phyloP scores from a whole-genome alignment of 2,113 vertebrate species.

The Prionailurus viverrinus region DNA sequence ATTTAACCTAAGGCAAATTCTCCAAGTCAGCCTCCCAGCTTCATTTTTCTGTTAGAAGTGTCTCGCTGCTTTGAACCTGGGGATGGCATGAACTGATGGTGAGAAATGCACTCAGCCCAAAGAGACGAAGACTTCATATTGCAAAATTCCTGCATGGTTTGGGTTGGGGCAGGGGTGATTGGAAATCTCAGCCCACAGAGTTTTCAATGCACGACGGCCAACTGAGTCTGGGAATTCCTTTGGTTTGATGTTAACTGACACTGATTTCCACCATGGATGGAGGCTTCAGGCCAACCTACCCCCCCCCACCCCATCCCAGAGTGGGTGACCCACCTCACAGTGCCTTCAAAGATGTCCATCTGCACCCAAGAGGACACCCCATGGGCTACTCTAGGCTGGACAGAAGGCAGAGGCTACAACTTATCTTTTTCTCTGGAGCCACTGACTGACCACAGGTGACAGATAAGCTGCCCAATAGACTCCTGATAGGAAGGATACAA shows the following conservation, averaged over 20 bases:
- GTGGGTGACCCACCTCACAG: not conserved
- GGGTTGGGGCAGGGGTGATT: rapidly evolving
- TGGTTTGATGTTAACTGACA: not conserved
- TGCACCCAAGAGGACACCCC: not conserved
- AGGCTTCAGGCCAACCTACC: not conserved
- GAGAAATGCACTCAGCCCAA: not conserved
- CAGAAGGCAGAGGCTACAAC: not conserved
- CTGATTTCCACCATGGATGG: not conserved
- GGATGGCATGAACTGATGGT: not conserved
- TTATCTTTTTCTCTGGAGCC: not conserved
- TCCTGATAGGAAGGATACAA: not conserved
- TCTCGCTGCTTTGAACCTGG: not conserved
- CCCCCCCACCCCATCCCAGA: not conserved
- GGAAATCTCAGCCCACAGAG: not conserved
- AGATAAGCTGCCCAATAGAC: not conserved
- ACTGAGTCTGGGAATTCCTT: not conserved
- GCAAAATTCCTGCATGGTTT: not conserved
- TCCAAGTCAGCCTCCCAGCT: not conserved
- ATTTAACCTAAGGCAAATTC: not conserved
- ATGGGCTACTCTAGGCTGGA: not conserved
- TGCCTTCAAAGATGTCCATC: not conserved
- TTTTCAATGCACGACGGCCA: not conserved
- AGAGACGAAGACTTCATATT: not conserved
- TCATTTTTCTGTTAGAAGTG: not conserved
- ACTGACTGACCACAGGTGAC: not conserved